phyloP scores from a whole-genome alignment of 2,888 invertebrate genomes.

The Sipunculus nudus region DNA sequence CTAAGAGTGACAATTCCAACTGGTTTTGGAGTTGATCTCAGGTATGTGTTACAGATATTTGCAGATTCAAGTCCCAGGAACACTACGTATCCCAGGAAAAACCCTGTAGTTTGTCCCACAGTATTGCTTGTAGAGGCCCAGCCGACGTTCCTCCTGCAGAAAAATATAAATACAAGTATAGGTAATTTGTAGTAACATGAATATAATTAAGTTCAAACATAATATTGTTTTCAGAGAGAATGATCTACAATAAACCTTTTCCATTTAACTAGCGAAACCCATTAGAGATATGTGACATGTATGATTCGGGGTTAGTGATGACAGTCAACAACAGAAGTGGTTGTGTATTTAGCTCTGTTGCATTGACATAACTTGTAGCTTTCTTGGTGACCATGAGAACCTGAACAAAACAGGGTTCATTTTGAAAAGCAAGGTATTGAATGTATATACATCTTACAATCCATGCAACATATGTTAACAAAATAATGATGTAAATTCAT shows the following conservation, averaged over 20 bases:
- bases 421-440: no score
- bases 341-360: no score
- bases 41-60: constrained; percentile 93
- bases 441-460: no score
- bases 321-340: no score
- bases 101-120: constrained; percentile 98
- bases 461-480: no score
- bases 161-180: background rate
- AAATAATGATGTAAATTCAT: no score
- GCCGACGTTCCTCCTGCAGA: constrained; percentile 85
- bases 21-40: constrained; percentile 76
- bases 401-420: no score
- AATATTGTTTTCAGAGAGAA: background rate
- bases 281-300: no score
- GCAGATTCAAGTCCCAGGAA: constrained; percentile 96
- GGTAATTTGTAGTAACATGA: background rate
- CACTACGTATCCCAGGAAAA: constrained; percentile 94
- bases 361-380: no score
- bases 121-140: constrained; percentile 99
- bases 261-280: no score
- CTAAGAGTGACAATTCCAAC: constrained; percentile 74
- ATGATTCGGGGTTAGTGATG: background rate
- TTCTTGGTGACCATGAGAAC: no score
- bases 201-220: background rate
- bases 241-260: background rate